Evolutionary conservation across 2,113 vertebrate species (phyloP), one percentile per base, ranked within the genome.

Genomic region (Picathartes gymnocephalus): DNA sequence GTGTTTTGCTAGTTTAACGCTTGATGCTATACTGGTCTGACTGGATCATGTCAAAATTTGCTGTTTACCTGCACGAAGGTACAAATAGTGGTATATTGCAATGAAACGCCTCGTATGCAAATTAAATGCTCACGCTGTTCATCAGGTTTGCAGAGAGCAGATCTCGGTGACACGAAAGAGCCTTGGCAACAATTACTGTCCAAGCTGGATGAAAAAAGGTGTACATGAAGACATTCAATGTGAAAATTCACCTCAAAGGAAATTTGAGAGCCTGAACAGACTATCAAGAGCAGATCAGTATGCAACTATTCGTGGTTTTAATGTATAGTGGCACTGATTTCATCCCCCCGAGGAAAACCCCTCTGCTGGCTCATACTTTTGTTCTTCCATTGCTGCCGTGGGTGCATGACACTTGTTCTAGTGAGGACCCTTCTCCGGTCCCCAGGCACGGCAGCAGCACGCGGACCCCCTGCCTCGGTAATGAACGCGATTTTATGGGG

Each of bases 1-100:
- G 31, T 76, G 89, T 91, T 96, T 90, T 86, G 65, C 72, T 90
- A 71, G 68, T 90, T 94, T 94, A 88, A 77, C 78, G 66, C 86
- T 70, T 33, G 76, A 86, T 81, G 88, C 60, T 64, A 18, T 74
- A 92, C 93, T 80, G 64, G 95, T 90, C 81, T 42, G 51, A 95
- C 94, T 88, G 64, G 92, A 88, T 94, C n/a, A 13, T 31, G 71
- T 80, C 60, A 81, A 42, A 86, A 47, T 81, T 56, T 78, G 30
- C 66, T 90, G 90, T 88, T 95, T 88, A 77, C 64, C 24, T 1
- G 60, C 66, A 56, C 6, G 1, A 8, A 81, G 48, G 42, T n/a
- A 77, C 81, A 69, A 77, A 51, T 8, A 77, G 58, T 70, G 27
- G 47, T 31, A 22, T 14, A 53, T 18, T 31, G 53, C 45, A 61